Evolutionary conservation across 2,888 invertebrate genomes (phyloP).

Genomic region (Idaea aversata): DNA sequence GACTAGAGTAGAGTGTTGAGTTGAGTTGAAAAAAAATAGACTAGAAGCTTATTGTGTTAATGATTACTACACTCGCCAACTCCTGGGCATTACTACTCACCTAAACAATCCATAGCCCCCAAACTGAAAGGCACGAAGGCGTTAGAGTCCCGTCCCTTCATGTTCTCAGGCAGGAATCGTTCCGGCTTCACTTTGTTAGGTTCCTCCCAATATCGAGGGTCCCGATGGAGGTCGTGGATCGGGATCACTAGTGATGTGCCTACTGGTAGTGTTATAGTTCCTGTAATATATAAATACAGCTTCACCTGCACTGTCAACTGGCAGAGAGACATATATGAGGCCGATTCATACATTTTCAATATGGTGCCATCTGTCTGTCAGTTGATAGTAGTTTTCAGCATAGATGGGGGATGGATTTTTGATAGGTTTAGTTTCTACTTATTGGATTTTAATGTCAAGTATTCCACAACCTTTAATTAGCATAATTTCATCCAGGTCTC

Average conservation of each 20-base stretch:
- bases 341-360: too few species aligned
- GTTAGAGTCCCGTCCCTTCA: conserved; percentile 52
- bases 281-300: conserved; percentile 35
- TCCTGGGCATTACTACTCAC: conserved; percentile 30
- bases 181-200: conserved; percentile 58
- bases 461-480: too few species aligned
- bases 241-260: conserved; percentile 60
- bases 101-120: conserved; percentile 69
- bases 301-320: too few species aligned
- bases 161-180: conserved; percentile 58
- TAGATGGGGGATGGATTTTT: too few species aligned
- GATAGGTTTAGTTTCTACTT: too few species aligned
- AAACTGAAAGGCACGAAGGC: conserved; percentile 65
- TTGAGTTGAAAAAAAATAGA: not conserved
- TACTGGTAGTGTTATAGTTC: conserved; percentile 52
- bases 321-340: too few species aligned
- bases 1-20: too few species aligned
- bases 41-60: not conserved
- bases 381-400: too few species aligned
- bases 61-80: too few species aligned
- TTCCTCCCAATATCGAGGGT: conserved; percentile 57
- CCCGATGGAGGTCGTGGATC: conserved; percentile 59
- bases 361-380: too few species aligned
- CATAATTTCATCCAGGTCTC: too few species aligned
- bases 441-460: too few species aligned